Evolutionary conservation across 2,113 vertebrate species (phyloP), one percentile per base, ranked within the genome.

Genomic region (Engraulis encrasicolus): DNA sequence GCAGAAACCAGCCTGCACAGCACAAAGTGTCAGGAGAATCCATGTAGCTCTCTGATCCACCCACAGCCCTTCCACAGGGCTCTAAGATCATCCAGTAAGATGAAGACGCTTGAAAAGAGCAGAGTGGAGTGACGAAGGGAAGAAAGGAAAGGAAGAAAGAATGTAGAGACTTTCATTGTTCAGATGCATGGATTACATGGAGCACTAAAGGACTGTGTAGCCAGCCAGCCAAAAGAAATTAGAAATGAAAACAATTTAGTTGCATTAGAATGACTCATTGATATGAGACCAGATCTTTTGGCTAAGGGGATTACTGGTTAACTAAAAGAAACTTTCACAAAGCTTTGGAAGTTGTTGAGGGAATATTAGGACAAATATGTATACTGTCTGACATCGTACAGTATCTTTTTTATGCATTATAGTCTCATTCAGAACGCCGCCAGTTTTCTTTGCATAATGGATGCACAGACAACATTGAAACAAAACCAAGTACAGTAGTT

Each of bases 1-100:
- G 66, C 66, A 74, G n/a, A n/a, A n/a, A n/a, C n/a, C n/a, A n/a
- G 66, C 66, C 9, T 11, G 66, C 27, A 18, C 31, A 15, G 66
- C 66, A 74, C 1, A 12, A 34, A 74, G 66, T 74, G 66, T 74
- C 66, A 74, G 66, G 66, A 74, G 66, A 74, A 74, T 74, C 23
- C 31, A 1, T 34, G 31, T 74, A 34, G 66, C 27, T 34, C 31
- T 74, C 27, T 74, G 66, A 74, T 74, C 66, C 66, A 15, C 61
- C 61, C 27, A 34, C 61, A 12, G 7, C n/a, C 23, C 27, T 12
- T 31, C 27, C 61, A 14, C 61, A 3, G 27, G 27, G 2, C 11
- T 15, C 23, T 34, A 74, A 74, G 66, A 34, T 34, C 23, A 74
- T 34, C 27, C 0, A 74, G 66, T 23, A 74, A 74, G 66, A 74